These are phyloP conservation scores for Elegia similella DNA, from an alignment of 2,888 invertebrate genomes.

Conservation along the genomic window DNA sequence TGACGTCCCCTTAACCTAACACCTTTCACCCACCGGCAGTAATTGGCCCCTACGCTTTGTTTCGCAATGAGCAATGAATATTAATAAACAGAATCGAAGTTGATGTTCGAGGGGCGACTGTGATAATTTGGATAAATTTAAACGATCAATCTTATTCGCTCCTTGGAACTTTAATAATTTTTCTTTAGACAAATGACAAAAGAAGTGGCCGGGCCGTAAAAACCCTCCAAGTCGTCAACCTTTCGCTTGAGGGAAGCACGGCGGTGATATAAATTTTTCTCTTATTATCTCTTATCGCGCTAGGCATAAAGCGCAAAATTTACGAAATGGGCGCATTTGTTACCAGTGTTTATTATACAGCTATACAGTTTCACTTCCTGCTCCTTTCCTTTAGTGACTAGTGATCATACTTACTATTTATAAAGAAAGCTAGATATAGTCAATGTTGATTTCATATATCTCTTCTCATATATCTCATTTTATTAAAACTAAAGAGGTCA, in stretches of 20 bases:
- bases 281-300: constrained; percentile 16
- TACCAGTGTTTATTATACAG: constrained; percentile 7
- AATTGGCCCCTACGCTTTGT: constrained; percentile 60
- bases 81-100: constrained; percentile 60
- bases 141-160: constrained; percentile 47
- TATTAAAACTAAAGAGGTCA: no score
- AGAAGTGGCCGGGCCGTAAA: constrained; percentile 12
- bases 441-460: no score
- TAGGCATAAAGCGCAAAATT: constrained; percentile 15
- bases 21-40: constrained; percentile 50
- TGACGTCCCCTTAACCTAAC: constrained; percentile 57
- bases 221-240: constrained; percentile 16
- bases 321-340: constrained; percentile 12
- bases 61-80: constrained; percentile 71
- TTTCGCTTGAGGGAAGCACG: constrained; percentile 13
- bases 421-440: no score
- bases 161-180: constrained; percentile 40
- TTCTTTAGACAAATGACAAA: constrained; percentile 44
- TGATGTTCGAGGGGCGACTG: constrained; percentile 31
- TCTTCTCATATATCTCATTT: no score
- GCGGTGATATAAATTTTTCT: constrained; percentile 11
- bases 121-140: constrained; percentile 40
- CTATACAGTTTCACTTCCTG: not conserved
- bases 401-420: not conserved
- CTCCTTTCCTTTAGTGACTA: not conserved